Percentiles rank a stretch among this genome's conserved stretches.
Conservation (phyloP, 2,888 invertebrate species). For the Ophonus ardosiacus region DNA sequence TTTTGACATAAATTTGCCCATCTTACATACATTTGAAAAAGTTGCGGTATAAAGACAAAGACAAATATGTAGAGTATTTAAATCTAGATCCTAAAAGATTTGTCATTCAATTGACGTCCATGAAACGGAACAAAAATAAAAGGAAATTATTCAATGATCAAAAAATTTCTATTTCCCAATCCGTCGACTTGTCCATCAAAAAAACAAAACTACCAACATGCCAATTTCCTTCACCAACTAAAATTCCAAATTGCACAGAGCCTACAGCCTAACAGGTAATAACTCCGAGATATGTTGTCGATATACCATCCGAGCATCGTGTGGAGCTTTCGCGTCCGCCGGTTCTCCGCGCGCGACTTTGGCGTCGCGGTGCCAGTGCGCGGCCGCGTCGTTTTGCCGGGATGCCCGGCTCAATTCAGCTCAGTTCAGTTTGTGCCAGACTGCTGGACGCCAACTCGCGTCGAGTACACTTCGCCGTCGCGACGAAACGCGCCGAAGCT, state of each 20-base stretch:
- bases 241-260: too few species aligned
- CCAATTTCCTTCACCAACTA: slow-evolving; percentile 61
- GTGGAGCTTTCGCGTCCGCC: slow-evolving; percentile 31
- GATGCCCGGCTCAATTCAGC: slow-evolving; percentile 63
- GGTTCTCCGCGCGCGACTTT: slow-evolving; percentile 1
- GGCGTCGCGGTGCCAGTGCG: slow-evolving; percentile 52
- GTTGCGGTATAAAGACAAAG: too few species aligned
- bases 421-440: slow-evolving; percentile 62
- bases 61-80: too few species aligned
- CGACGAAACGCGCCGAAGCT: slow-evolving; percentile 41
- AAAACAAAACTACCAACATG: background rate
- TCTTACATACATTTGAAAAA: too few species aligned
- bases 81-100: too few species aligned
- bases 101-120: too few species aligned
- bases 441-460: slow-evolving; percentile 29
- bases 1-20: too few species aligned
- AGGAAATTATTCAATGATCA: too few species aligned
- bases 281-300: slow-evolving; percentile 16
- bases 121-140: too few species aligned
- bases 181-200: too few species aligned
- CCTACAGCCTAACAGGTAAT: too few species aligned
- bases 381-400: slow-evolving; percentile 63
- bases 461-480: slow-evolving; percentile 6
- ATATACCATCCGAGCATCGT: slow-evolving; percentile 18
- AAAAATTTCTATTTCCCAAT: too few species aligned